These are phyloP conservation scores for Orchestia grillus DNA, from an alignment of 1,140 invertebrate genomes.

Conservation along the genomic window DNA sequence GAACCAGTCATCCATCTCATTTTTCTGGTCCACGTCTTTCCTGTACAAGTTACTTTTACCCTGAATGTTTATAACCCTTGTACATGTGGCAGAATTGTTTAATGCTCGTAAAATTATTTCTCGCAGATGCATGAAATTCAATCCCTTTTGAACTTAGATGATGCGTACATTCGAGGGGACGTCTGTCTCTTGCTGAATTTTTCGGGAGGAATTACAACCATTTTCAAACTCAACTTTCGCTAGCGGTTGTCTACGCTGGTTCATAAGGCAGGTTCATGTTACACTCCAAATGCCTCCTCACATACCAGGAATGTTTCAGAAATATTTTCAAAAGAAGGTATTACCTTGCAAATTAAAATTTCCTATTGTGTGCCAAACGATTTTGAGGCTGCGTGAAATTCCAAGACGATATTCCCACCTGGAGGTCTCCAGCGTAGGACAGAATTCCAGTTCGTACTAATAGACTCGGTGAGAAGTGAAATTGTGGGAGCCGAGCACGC, in stretches of 20 bases:
- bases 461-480: constrained; percentile 1
- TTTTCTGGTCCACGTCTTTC: no score
- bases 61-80: not conserved
- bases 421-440: not conserved
- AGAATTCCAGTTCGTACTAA: not conserved
- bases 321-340: constrained; percentile 39
- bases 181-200: not conserved
- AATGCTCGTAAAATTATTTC: not conserved
- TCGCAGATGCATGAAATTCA: not conserved
- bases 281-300: not conserved
- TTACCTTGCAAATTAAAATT: constrained; percentile 36
- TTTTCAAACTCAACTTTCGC: not conserved
- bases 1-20: no score
- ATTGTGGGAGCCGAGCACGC: not conserved
- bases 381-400: not conserved
- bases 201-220: not conserved
- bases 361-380: not conserved
- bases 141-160: not conserved
- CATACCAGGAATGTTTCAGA: constrained; percentile 18
- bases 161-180: not conserved
- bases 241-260: not conserved
- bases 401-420: constrained; percentile 45
- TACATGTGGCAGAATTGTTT: no score
- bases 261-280: not conserved
- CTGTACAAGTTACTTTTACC: not conserved